Evolutionary conservation across 2,113 vertebrate genomes (phyloP), one percentile per base, ranked within the genome.

Genomic region (Ochotona curzoniae): DNA sequence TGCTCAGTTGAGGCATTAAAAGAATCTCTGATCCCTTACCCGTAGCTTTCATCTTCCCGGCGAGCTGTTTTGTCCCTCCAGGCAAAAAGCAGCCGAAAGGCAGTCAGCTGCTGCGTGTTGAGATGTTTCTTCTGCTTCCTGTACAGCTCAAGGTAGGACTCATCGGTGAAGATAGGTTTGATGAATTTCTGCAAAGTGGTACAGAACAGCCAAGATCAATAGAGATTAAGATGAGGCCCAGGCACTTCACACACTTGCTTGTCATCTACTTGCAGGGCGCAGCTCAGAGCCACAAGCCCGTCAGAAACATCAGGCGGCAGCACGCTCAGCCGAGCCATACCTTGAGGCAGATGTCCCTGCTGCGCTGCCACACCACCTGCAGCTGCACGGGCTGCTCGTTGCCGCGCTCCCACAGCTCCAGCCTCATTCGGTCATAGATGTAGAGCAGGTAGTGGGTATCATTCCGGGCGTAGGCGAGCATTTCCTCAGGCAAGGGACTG

Each of bases 391-490:
- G 98, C 93, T 98, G 98, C 20, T 98, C 98, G 0, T 99, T 98
- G 82, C 98, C 98, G 0, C 63, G 97, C 44, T 99, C 98, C 97
- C 98, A 98, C 87, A 99, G 98, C 0, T 98, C 98, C 7, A 96
- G 97, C 78, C 99, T 96, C 97, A 99, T 89, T 51, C 97, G 98
- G 85, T 99, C 99, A 1, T 99, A 99, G 97, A 99, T 98, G 92
- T 99, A 99, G 1, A 99, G 99, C 93, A 99, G 97, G 96, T 99
- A 99, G 96, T 99, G 99, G 2, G 99, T 99, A 97, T 99, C 99
- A 0, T 98, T 97, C 7, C 98, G 98, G 51, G 99, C 99, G 0
- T 99, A 99, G 54, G 86, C 97, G 9, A 99, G 78, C 99, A 99
- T 99, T 92, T 99, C 99, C n/a, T 99, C 98, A 17, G 99, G 99